These are phyloP conservation scores for Eremobia ochroleuca DNA, from an alignment of 2,888 invertebrate species.

Conservation along the genomic window DNA sequence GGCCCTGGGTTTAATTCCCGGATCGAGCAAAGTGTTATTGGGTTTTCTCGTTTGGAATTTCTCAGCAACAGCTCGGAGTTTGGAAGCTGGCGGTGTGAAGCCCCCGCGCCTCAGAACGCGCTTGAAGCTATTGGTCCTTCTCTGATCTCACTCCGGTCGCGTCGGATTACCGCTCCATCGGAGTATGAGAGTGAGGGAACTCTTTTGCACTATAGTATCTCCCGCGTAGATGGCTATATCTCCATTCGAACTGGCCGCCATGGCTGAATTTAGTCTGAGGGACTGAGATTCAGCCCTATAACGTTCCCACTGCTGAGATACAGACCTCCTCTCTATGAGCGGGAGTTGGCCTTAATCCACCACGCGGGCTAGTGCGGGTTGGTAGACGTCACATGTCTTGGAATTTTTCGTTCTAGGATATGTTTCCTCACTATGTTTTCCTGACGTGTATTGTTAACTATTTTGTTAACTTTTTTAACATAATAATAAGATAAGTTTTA, in stretches of 20 bases:
- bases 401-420: not conserved
- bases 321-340: not conserved
- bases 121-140: no score
- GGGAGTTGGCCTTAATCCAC: not conserved
- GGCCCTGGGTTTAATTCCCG: not conserved
- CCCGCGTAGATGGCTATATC: not conserved
- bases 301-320: no score
- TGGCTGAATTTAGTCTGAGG: no score
- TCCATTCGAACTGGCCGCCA: no score
- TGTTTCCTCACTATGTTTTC: not conserved
- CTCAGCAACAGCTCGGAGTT: not conserved
- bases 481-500: no score
- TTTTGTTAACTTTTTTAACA: not conserved
- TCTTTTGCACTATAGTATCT: not conserved
- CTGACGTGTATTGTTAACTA: not conserved
- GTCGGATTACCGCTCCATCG: not conserved
- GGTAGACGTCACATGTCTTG: not conserved
- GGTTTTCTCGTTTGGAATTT: not conserved
- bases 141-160: no score
- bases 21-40: not conserved
- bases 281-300: no score
- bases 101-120: no score
- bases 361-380: not conserved
- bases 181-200: no score
- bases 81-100: not conserved